Evolutionary conservation across 2,797 vertebrate species (phyloP).

Genomic region (Sarcophilus harrisii): DNA sequence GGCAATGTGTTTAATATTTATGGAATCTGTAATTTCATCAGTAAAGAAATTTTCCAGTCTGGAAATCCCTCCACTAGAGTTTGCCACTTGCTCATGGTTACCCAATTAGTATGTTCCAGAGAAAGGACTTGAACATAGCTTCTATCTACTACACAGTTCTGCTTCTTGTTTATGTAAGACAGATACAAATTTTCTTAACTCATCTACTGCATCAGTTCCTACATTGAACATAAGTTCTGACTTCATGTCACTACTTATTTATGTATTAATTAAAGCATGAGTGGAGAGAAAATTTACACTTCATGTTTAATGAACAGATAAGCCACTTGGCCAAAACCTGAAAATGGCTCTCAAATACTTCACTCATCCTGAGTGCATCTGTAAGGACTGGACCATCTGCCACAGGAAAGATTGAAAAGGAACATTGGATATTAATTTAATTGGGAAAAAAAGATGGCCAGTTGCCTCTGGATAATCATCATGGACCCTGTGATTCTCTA

Average conservation of each 20-base stretch:
- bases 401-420: background rate
- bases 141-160: background rate
- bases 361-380: constrained; percentile 26
- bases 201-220: constrained; percentile 7
- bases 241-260: constrained; percentile 37
- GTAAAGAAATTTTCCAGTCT: background rate
- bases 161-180: constrained; percentile 40
- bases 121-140: background rate
- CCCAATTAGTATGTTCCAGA: background rate
- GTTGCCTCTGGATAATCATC: background rate
- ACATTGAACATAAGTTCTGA: background rate
- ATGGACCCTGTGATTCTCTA: background rate
- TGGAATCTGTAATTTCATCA: background rate
- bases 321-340: background rate
- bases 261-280: background rate
- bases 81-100: background rate
- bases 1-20: background rate
- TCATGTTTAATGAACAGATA: background rate
- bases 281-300: constrained; percentile 27
- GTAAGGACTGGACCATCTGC: background rate
- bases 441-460: constrained; percentile 12
- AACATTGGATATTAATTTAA: constrained; percentile 49
- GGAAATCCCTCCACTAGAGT: background rate
- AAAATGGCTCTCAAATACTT: background rate
- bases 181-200: constrained; percentile 14